Percentiles rank a stretch among this genome's conserved stretches.
Evolutionary conservation across 2,797 vertebrate species (phyloP).

Genomic region (Petrocephalus sullivani): DNA sequence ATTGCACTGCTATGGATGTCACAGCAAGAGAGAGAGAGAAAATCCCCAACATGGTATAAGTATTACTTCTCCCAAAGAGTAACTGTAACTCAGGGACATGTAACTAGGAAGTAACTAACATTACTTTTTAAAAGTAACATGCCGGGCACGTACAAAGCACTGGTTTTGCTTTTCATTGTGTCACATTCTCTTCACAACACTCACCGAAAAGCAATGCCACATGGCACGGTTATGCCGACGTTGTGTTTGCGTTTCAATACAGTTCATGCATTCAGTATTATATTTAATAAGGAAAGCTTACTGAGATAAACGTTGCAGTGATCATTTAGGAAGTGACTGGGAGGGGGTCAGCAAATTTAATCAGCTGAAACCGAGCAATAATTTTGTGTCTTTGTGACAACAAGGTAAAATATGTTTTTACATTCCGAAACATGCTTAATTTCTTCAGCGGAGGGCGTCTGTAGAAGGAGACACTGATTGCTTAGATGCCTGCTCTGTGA

Average conservation of each 20-base stretch:
- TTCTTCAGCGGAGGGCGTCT: conserved; percentile 54
- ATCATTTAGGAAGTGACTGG: conserved; percentile 44
- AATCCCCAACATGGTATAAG: too few species aligned
- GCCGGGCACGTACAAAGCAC: too few species aligned
- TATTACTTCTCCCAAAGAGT: too few species aligned
- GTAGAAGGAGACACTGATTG: conserved; percentile 47
- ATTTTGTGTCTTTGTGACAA: conserved; percentile 59
- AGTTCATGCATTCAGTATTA: conserved; percentile 65
- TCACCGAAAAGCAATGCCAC: too few species aligned
- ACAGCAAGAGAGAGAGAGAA: too few species aligned
- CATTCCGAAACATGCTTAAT: conserved; percentile 67
- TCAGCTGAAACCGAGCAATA: conserved; percentile 67
- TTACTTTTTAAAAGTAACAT: too few species aligned
- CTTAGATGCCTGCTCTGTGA: not conserved
- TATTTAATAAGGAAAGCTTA: conserved; percentile 52
- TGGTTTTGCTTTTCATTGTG: too few species aligned
- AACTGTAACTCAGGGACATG: too few species aligned
- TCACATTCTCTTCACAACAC: too few species aligned
- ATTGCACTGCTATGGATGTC: too few species aligned
- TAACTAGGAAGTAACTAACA: too few species aligned
- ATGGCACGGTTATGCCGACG: too few species aligned
- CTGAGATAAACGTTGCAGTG: conserved; percentile 63
- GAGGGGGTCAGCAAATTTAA: conserved; percentile 53
- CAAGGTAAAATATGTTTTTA: conserved; percentile 64
- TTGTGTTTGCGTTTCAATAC: not conserved